Percentiles rank a stretch among this genome's conserved stretches.
These are phyloP conservation scores for Dipus sagitta DNA, from an alignment of 2,797 vertebrate genomes.

Conservation along the genomic window DNA sequence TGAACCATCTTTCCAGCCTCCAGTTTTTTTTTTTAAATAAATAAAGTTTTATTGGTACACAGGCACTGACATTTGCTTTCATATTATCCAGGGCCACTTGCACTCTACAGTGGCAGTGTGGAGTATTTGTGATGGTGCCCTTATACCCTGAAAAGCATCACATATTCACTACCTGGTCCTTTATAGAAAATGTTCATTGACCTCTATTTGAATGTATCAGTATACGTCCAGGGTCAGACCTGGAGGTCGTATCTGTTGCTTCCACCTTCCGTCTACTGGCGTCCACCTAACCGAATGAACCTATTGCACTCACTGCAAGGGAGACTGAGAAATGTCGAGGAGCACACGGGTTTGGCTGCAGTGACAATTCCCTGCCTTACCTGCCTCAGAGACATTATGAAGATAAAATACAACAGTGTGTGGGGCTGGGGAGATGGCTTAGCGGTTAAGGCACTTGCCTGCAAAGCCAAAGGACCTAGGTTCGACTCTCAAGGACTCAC, in stretches of 20 bases:
- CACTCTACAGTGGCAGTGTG: not conserved
- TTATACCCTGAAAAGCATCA: not conserved
- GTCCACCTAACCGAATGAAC: not conserved
- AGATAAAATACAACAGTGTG: not conserved
- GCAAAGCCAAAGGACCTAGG: too few relatives aligned
- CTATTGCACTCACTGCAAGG: not conserved
- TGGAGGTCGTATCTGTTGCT: not conserved
- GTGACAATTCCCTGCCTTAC: not conserved
- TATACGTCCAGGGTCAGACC: not conserved
- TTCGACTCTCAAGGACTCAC: too few relatives aligned
- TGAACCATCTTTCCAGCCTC: too few relatives aligned
- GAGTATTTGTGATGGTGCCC: not conserved
- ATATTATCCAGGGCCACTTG: not conserved
- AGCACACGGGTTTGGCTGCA: not conserved
- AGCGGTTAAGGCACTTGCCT: too few relatives aligned
- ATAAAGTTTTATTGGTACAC: constrained; percentile 30
- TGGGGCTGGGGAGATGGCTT: not conserved
- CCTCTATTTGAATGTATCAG: not conserved
- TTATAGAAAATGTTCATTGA: not conserved
- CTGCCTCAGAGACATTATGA: not conserved
- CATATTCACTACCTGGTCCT: not conserved
- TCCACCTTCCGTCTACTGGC: not conserved
- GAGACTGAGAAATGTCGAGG: not conserved
- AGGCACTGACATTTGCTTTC: not conserved
- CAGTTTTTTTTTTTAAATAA: not conserved